Base-by-base conservation (phyloP, 2,113 vertebrate genomes). In the Pluvialis apricaria region DNA sequence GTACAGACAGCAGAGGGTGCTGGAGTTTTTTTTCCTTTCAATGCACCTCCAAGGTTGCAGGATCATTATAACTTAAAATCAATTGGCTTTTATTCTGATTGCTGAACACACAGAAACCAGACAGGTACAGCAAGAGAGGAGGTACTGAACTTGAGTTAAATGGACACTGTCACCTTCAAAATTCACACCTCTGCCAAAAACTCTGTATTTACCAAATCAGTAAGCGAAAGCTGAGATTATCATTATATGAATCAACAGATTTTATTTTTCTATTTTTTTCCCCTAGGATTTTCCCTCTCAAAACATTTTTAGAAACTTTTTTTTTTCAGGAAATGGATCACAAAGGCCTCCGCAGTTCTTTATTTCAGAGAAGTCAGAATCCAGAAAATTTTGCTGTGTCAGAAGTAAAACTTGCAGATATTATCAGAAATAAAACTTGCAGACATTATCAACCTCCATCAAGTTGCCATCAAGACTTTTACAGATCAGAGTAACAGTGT, bases 21-120 rank as follows among this genome's bases (percentile, higher is more conserved):
- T 97, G 97, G 96, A 96, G 95, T 91, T 97, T 97, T 95, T 88
- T 97, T 97, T 94, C 87, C 96, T 95, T 87, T 95, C 89, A 58
- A 1, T 16, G 73, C 54, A 95, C 86, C 91, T 95, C 94, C 66
- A 95, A 82, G 96, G 86, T 82, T 96, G 82, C 1, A 2, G 78
- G 68, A 95, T 91, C 84, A 32, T 92, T 90, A 42, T 15, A 42
- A 85, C 38, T 49, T 79, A 42, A 82, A 95, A 91, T 91, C 84
- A 89, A 65, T 82, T 94, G 92, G 92, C 96, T 97, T 92, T 94
- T 51, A 87, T 55, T 82, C 54, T 94, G 84, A 94, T 92, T 97
- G 86, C 94, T 94, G 95, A 95, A 21, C 69, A 82, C 42, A 79
- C 45, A 85, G 64, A 95, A 91, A 62, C 66, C 32, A 66, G 94